A percentile compares a stretch with the other conserved stretches of the same genome.
phyloP scores from a whole-genome alignment of 2,888 invertebrate species.

The Agonum fuliginosum region DNA sequence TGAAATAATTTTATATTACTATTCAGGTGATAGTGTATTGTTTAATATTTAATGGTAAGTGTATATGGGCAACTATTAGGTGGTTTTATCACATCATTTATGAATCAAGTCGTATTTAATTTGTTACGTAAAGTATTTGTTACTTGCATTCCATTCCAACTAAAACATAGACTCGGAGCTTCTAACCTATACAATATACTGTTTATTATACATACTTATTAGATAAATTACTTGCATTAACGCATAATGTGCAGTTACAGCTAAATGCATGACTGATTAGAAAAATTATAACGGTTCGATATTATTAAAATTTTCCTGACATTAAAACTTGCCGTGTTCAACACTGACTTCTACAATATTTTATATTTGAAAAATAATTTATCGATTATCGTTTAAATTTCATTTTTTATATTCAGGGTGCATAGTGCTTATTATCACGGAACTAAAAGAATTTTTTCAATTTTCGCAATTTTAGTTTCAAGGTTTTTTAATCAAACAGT shows the following conservation, averaged over 20 bases:
- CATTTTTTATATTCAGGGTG: too few relatives aligned
- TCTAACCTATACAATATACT: background rate
- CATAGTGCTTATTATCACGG: too few relatives aligned
- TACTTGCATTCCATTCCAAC: background rate
- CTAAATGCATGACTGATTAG: slow-evolving; percentile 1
- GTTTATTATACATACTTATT: slow-evolving; percentile 29
- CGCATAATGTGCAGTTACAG: background rate
- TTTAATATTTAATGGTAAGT: slow-evolving; percentile 1
- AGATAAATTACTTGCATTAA: slow-evolving; percentile 16
- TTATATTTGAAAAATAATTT: too few relatives aligned
- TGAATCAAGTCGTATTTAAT: background rate
- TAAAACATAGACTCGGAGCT: background rate
- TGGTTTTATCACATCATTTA: slow-evolving; percentile 9
- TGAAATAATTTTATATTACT: slow-evolving; percentile 3
- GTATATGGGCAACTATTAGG: background rate
- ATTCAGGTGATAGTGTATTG: background rate
- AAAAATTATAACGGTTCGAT: background rate
- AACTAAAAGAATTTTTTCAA: too few relatives aligned
- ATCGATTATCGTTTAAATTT: too few relatives aligned
- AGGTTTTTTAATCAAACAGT: too few relatives aligned
- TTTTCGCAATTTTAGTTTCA: too few relatives aligned
- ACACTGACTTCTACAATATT: too few relatives aligned
- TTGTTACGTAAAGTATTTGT: slow-evolving; percentile 17
- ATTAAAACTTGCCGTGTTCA: too few relatives aligned
- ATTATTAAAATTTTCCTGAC: background rate